Evolutionary conservation across 2,113 vertebrate genomes (phyloP).

Genomic region (Enhydra lutris): DNA sequence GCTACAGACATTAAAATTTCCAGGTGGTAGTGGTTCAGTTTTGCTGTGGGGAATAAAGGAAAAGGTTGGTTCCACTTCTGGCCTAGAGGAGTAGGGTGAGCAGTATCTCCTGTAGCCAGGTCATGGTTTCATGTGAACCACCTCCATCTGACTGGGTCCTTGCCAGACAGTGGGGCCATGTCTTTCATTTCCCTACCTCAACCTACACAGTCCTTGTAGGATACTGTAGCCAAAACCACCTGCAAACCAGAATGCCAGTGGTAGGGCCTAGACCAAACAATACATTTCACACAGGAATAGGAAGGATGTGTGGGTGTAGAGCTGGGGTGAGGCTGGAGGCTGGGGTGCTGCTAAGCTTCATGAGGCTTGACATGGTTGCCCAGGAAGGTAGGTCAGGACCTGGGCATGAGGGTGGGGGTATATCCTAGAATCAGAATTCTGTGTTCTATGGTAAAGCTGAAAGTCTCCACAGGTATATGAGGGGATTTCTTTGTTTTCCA

Average conservation of each 20-base stretch:
- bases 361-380: not conserved
- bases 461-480: not conserved
- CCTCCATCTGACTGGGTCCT: not conserved
- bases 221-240: not conserved
- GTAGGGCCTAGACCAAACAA: not conserved
- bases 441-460: not conserved
- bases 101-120: not conserved
- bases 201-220: not conserved
- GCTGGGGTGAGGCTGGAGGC: not conserved
- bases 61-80: not conserved
- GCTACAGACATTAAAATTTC: not conserved
- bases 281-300: not conserved
- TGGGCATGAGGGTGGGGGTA: not conserved
- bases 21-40: not conserved
- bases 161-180: not conserved
- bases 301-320: not conserved
- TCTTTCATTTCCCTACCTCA: not conserved
- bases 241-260: not conserved
- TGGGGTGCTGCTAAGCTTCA: not conserved
- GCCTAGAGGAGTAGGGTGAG: not conserved
- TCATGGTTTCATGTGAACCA: not conserved
- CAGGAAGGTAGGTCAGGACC: not conserved
- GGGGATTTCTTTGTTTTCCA: constrained; percentile 3
- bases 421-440: not conserved
- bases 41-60: not conserved